Percentiles rank a stretch among this genome's conserved stretches.
phyloP scores from a whole-genome alignment of 2,113 vertebrate genomes.

The Ranitomeya imitator region DNA sequence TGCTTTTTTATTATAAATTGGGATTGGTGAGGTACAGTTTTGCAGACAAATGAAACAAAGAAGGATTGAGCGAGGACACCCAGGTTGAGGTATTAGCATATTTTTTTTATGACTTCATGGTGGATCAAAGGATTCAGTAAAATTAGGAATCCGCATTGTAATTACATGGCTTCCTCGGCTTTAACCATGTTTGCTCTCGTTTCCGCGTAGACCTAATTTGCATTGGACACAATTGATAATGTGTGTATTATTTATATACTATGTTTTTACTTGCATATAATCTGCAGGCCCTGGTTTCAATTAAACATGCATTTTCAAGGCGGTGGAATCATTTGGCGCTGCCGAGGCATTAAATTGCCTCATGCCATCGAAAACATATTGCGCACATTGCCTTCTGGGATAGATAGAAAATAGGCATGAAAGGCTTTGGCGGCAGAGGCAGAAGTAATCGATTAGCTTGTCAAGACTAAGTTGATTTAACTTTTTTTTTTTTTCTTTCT shows the following conservation, averaged over 20 bases:
- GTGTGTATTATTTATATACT: conserved; percentile 21
- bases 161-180: not conserved
- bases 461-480: conserved; percentile 35
- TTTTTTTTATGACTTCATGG: conserved; percentile 9
- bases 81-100: not conserved
- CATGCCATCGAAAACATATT: conserved; percentile 35
- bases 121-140: not conserved
- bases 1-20: not conserved
- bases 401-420: conserved; percentile 51
- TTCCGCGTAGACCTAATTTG: conserved; percentile 5
- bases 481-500: conserved; percentile 9
- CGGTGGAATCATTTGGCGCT: conserved; percentile 15
- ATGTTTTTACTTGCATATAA: conserved; percentile 18
- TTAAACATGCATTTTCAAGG: conserved; percentile 38
- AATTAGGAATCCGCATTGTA: not conserved
- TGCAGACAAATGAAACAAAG: not conserved
- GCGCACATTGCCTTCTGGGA: conserved; percentile 24
- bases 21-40: not conserved
- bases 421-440: conserved; percentile 39
- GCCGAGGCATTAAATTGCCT: conserved; percentile 38
- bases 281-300: conserved; percentile 37
- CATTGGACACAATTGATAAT: conserved; percentile 4
- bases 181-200: not conserved
- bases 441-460: conserved; percentile 47
- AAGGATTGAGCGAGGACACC: not conserved